phyloP scores from a whole-genome alignment of 2,797 vertebrate species.

The Melanotaenia parkinsoni region DNA sequence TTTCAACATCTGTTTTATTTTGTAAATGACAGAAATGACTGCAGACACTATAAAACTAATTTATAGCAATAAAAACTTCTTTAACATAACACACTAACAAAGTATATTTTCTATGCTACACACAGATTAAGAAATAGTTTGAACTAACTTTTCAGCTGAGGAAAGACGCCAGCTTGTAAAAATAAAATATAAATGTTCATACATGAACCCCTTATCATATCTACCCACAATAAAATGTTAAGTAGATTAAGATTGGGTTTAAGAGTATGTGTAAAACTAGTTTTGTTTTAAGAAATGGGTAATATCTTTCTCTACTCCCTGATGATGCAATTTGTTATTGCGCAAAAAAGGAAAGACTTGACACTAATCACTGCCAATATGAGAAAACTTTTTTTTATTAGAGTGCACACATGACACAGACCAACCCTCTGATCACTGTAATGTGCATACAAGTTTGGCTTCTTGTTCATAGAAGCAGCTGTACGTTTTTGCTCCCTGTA shows the following conservation, averaged over 20 bases:
- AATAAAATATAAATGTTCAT: not conserved
- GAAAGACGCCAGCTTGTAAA: not conserved
- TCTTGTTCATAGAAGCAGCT: not conserved
- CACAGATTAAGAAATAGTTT: not conserved
- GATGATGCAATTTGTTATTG: not conserved
- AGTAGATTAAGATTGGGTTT: not conserved
- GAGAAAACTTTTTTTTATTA: not conserved
- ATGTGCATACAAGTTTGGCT: not conserved
- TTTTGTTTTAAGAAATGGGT: not conserved
- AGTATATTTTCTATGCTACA: not conserved
- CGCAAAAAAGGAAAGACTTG: conserved; percentile 1
- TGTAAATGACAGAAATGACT: not conserved
- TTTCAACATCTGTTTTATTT: conserved; percentile 4
- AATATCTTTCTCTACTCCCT: not conserved
- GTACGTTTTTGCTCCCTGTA: not conserved
- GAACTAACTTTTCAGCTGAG: not conserved
- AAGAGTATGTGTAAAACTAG: not conserved
- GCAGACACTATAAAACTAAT: conserved; percentile 2
- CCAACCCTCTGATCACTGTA: not conserved
- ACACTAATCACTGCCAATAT: not conserved
- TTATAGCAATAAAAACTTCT: not conserved
- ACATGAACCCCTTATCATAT: not conserved
- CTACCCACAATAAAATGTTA: not conserved
- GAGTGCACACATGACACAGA: not conserved
- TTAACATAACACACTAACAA: not conserved